Base-by-base conservation (phyloP, 2,113 vertebrate species). In the Cavia aperea region DNA sequence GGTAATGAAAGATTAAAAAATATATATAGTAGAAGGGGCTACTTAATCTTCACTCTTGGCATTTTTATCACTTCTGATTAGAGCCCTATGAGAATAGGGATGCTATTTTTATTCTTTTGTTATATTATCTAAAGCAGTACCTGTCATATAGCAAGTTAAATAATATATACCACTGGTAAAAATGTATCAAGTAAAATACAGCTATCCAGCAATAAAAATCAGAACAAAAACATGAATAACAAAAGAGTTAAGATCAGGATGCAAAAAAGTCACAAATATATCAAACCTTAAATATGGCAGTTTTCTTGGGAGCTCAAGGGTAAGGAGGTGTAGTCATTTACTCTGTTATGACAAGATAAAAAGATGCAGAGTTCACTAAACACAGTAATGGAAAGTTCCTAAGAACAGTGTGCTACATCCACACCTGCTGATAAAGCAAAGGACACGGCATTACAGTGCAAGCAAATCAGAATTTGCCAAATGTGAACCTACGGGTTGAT, bases 221-320 rank as follows among this genome's bases (percentile, higher is more conserved):
- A 78, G 49, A 75, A 39, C 60, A 46, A 81, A 89, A 87, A 65
- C 49, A 88, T 60, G 36, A 90, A 60, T 68, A 81, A 65, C n/a
- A 91, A 72, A 82, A 82, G 31, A 73, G 33, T 83, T 83, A 92
- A 86, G 29, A 49, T 15, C 24, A 83, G 39, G 6, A 78, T 84
- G 36, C 26, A 90, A 56, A 92, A 90, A 70, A 15, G 68, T 65
- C 62, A 70, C 16, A 58, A 46, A 58, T 87, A 72, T 29, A 46
- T 70, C 56, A 86, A 81, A 86, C 29, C 31, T 95, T n/a, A 94
- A 51, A 82, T 82, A 63, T 86, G 75, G 3, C 36, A 78, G 31
- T 86, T 89, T 89, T 18, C 60, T 63, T 78, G 43, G 13, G 54
- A 87, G 54, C 43, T 92, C 70, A 82, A 89, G 62, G 33, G 58